Evolutionary conservation across 1,140 invertebrate genomes (phyloP), one percentile per base, ranked within the genome.

Genomic region (Drosophila malerkotliana): DNA sequence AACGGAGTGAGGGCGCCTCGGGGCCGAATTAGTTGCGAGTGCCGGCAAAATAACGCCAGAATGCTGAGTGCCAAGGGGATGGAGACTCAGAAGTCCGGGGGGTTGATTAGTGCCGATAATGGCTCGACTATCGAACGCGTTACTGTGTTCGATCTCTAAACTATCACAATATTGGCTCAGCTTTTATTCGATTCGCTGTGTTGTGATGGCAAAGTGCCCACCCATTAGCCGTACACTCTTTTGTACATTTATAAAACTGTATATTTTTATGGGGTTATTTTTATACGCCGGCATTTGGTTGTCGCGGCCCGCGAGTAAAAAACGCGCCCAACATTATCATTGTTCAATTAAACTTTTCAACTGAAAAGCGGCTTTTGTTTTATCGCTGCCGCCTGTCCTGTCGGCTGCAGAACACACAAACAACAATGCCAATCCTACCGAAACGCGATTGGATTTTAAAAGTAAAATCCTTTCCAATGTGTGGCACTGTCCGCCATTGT

Each of bases 291-390:
- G 72, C 67, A 80, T 85, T 80, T 68, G 75, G 80, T 67, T 72
- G 63, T 51, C 49, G 54, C 15, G 54, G 30, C 39, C 26, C 26
- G 26, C 26, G 6, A 28, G 26, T 6, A 49, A 69, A 64, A 69
- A 68, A 15, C 47, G 24, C 49, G 30, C 32, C 59, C 74, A 82
- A 88, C 79, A 81, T 87, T 87, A 87, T 87, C 82, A 88, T 88
- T 87, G 82, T 87, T 87, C 83, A 87, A 87, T 87, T 87, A 87
- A 87, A 88, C 83, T 87, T 87, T 87, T 87, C 83, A 87, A 77
- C 83, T 83, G 83, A 87, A 85, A 87, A 87, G 82, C 83, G 83
- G 83, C 83, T 87, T 87, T 87, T 87, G 79, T 87, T 88, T 85
- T 85, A 85, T 87, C 81, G 81, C 64, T 24, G 21, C 55, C 57